phyloP scores from a whole-genome alignment of 2,888 invertebrate species.

The Aphidius colemani region DNA sequence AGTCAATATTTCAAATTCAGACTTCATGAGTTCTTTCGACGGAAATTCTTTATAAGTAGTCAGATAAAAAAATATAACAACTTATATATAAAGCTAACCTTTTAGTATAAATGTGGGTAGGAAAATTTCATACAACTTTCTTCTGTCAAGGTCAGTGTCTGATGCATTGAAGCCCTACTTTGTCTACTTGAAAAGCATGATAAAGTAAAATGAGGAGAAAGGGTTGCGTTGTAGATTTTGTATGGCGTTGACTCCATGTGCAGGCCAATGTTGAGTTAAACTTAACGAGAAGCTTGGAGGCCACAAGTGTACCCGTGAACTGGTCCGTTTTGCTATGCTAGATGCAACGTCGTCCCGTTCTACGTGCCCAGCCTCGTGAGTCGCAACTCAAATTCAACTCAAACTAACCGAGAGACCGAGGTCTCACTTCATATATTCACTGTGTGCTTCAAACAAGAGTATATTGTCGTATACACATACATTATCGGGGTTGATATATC shows the following conservation, averaged over 20 bases:
- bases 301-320: conserved; percentile 6
- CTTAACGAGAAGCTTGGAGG: conserved; percentile 1
- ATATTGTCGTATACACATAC: conserved; percentile 3
- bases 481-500: no score
- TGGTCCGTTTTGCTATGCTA: conserved; percentile 56
- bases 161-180: conserved; percentile 50
- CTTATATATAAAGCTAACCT: no score
- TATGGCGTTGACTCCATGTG: conserved; percentile 20
- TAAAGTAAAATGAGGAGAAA: conserved; percentile 27
- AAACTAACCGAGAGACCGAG: conserved; percentile 39
- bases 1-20: no score
- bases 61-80: no score
- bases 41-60: no score
- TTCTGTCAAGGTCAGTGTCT: conserved; percentile 59
- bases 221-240: conserved; percentile 18
- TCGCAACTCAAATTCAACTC: conserved; percentile 57
- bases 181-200: conserved; percentile 13
- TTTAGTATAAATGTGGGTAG: no score
- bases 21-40: no score
- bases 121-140: no score
- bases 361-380: conserved; percentile 59
- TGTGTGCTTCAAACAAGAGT: conserved; percentile 46
- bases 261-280: conserved; percentile 22
- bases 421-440: conserved; percentile 37
- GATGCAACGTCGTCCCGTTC: conserved; percentile 50